These are phyloP conservation scores for Synergus japonicus DNA, from an alignment of 2,888 invertebrate species.

Conservation along the genomic window DNA sequence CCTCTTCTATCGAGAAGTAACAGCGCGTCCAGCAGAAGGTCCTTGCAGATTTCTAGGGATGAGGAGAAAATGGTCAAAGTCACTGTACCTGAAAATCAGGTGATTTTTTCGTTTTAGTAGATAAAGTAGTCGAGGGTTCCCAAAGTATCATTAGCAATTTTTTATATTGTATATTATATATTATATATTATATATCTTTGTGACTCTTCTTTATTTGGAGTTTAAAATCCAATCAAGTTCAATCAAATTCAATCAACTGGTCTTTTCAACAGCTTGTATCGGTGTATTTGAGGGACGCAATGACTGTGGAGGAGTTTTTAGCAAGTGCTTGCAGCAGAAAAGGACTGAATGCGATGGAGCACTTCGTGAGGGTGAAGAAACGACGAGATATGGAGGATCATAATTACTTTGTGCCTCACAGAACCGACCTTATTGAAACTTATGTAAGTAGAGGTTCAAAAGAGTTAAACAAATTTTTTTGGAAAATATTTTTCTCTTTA, in stretches of 20 bases:
- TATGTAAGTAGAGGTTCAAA: slow-evolving; percentile 86
- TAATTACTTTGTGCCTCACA: slow-evolving; percentile 97
- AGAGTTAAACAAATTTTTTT: background rate
- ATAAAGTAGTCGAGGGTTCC: no score
- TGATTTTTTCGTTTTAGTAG: slow-evolving; percentile 55
- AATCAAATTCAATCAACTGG: no score
- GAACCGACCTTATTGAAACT: slow-evolving; percentile 95
- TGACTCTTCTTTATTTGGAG: no score
- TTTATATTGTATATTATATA: background rate
- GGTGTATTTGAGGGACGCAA: slow-evolving; percentile 92
- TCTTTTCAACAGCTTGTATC: slow-evolving; percentile 81
- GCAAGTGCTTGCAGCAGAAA: slow-evolving; percentile 95
- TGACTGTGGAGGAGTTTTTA: slow-evolving; percentile 97
- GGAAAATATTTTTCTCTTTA: no score
- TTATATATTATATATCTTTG: no score
- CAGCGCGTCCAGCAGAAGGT: slow-evolving; percentile 91
- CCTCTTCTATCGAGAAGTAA: slow-evolving; percentile 94
- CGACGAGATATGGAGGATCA: slow-evolving; percentile 96
- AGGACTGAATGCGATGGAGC: slow-evolving; percentile 95
- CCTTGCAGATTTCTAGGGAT: slow-evolving; percentile 93
- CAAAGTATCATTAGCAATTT: background rate
- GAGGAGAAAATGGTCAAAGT: slow-evolving; percentile 95
- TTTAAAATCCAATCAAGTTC: background rate
- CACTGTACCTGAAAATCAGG: slow-evolving; percentile 89
- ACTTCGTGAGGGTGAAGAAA: slow-evolving; percentile 96